A percentile compares a stretch with the other conserved stretches of the same genome.
Conservation (phyloP, 1,140 invertebrate genomes). For the Maconellicoccus hirsutus region DNA sequence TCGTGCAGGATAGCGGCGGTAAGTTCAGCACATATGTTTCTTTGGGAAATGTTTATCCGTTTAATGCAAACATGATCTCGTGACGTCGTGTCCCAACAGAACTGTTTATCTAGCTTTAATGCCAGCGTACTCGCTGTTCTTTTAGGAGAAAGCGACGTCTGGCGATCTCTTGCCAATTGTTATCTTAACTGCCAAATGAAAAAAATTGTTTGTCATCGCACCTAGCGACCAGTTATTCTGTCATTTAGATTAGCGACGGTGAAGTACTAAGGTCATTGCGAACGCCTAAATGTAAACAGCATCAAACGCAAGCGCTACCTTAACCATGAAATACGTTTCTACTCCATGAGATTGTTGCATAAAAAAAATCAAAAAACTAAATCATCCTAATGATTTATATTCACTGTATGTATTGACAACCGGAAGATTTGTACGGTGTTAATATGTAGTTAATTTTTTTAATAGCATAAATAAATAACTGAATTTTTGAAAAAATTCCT, state of each 20-base stretch:
- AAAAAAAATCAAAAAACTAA: no score
- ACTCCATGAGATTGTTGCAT: no score
- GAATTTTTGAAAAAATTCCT: no score
- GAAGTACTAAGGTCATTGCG: neutral
- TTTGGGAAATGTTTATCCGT: conserved; percentile 8
- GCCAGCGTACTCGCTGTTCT: neutral
- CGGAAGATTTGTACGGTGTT: no score
- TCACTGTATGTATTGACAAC: no score
- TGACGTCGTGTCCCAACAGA: conserved; percentile 1
- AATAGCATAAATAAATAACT: no score
- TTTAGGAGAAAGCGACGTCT: conserved; percentile 7
- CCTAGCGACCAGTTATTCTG: neutral
- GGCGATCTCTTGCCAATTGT: neutral
- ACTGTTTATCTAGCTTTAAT: conserved; percentile 1
- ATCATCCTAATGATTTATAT: no score
- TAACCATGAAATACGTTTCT: no score
- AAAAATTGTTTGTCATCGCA: neutral
- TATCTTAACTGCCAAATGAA: neutral
- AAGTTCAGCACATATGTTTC: neutral
- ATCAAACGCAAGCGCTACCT: no score
- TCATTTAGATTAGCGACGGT: neutral
- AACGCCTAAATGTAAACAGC: neutral
- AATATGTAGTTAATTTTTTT: no score
- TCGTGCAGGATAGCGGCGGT: neutral
- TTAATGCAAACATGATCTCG: conserved; percentile 8